Evolutionary conservation across 2,113 vertebrate genomes (phyloP).

Genomic region (Corydoras maculifer): DNA sequence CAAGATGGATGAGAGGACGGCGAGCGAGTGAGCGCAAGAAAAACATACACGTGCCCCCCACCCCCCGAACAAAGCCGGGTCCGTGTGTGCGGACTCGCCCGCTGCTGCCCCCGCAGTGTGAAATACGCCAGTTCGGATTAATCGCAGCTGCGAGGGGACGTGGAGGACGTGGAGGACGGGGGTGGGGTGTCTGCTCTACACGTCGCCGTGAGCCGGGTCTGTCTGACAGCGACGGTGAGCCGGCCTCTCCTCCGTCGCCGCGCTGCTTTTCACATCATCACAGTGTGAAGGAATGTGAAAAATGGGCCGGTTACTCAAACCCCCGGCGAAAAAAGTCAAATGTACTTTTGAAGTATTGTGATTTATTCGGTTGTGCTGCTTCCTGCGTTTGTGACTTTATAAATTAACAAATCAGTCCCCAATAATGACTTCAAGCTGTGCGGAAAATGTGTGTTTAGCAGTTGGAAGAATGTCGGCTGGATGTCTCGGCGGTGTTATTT

Average conservation of each 20-base stretch:
- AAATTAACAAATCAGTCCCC: slow-evolving; percentile 57
- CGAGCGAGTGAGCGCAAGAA: not conserved
- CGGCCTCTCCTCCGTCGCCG: slow-evolving; percentile 18
- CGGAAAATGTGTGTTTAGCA: slow-evolving; percentile 42
- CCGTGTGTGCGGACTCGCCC: slow-evolving; percentile 16
- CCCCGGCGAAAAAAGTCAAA: slow-evolving; percentile 22
- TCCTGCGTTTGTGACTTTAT: slow-evolving; percentile 60
- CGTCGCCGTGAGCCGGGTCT: slow-evolving; percentile 60
- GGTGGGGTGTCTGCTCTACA: slow-evolving; percentile 53
- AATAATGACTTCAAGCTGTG: slow-evolving; percentile 60
- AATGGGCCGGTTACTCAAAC: slow-evolving; percentile 37
- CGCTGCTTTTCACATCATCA: slow-evolving; percentile 45
- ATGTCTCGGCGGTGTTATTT: slow-evolving; percentile 41
- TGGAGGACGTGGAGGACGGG: slow-evolving; percentile 44
- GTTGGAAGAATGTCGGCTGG: too few species aligned
- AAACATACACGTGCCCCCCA: slow-evolving; percentile 12
- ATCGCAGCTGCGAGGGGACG: slow-evolving; percentile 38
- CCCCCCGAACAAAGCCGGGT: slow-evolving; percentile 4
- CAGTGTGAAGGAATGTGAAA: slow-evolving; percentile 47
- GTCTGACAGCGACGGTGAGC: slow-evolving; percentile 50
- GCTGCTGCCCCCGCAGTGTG: slow-evolving; percentile 22
- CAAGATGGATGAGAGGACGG: slow-evolving; percentile 21
- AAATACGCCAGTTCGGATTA: slow-evolving; percentile 45
- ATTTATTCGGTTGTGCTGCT: slow-evolving; percentile 60
- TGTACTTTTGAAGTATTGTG: slow-evolving; percentile 8